Base-by-base conservation (phyloP, 1,140 invertebrate species). In the Ceratina australensis region DNA sequence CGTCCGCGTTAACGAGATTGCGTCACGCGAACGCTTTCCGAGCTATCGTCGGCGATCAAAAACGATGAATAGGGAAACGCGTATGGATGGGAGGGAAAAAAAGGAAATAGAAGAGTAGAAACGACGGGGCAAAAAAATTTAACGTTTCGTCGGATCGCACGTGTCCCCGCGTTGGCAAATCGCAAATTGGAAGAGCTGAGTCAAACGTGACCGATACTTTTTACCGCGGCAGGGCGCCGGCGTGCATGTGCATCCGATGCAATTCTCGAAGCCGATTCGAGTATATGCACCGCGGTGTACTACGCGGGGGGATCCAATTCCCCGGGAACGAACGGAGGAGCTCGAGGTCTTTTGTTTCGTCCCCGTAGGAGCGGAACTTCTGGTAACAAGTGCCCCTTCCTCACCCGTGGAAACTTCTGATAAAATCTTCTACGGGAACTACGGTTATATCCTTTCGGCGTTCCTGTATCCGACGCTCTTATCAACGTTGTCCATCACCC, bases 221-320 rank as follows among this genome's bases (percentile, higher is more conserved):
- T 72, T 61, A 18, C 42, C 12, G 7, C 18, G 33, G n/a, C n/a
- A 2, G 33, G 10, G 33, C 33, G 10, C 33, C 33, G 33, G 16
- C 20, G 47, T 16, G 13, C 47, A 20, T 56, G 26, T 69, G n/a
- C n/a, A 22, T 28, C 47, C 26, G 50, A 71, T 56, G 49, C 67
- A 63, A 77, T 71, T 56, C 20, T 77, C 75, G 12, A 26, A 56
- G 22, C n/a, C 66, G n/a, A n/a, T 78, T 72, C 57, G 75, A 78
- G 72, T 77, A 71, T 72, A 67, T 57, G 56, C 26, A 7, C 10
- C 33, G 33, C 5, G 33, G 33, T 42, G 49, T 63, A 64, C 20
- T n/a, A n/a, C n/a, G n/a, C n/a, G n/a, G n/a, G 47, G 22, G 54
- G 64, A 49, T 79, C 63, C 59, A 52, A 80, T 68, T 68, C 24